These are phyloP conservation scores for Muscidifurax raptorellus DNA, from an alignment of 1,140 invertebrate genomes.

Conservation along the genomic window DNA sequence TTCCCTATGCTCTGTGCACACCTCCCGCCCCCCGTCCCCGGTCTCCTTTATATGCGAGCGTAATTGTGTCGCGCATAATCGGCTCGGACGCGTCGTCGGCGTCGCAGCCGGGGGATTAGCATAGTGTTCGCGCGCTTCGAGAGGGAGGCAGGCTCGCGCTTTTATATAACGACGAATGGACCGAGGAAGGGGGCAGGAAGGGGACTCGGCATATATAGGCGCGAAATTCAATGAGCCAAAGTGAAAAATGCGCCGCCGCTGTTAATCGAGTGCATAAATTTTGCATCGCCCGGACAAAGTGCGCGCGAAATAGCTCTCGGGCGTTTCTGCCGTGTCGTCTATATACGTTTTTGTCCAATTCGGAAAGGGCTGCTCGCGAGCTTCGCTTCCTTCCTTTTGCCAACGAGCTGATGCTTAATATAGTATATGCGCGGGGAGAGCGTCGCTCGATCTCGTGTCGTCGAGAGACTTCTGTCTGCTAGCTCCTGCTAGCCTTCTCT, in stretches of 20 bases:
- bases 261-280: conserved; percentile 35
- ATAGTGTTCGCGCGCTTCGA: conserved; percentile 11
- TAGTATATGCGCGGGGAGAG: neutral
- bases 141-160: neutral
- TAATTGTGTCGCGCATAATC: conserved; percentile 44
- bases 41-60: neutral
- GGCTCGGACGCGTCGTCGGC: neutral
- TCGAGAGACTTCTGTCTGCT: neutral
- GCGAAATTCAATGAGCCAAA: conserved; percentile 15
- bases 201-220: conserved; percentile 1
- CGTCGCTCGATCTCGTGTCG: neutral
- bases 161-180: conserved; percentile 27
- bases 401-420: neutral
- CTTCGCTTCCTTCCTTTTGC: neutral
- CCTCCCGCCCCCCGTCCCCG: neutral
- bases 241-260: neutral
- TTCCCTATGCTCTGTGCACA: neutral
- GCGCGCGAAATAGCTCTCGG: neutral
- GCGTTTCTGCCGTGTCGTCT: neutral
- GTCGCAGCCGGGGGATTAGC: conserved; percentile 16
- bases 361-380: neutral
- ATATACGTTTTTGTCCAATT: neutral
- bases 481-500: neutral
- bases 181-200: neutral
- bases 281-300: neutral